These are phyloP conservation scores for Scomber japonicus DNA, from an alignment of 2,113 vertebrate species.

Conservation along the genomic window DNA sequence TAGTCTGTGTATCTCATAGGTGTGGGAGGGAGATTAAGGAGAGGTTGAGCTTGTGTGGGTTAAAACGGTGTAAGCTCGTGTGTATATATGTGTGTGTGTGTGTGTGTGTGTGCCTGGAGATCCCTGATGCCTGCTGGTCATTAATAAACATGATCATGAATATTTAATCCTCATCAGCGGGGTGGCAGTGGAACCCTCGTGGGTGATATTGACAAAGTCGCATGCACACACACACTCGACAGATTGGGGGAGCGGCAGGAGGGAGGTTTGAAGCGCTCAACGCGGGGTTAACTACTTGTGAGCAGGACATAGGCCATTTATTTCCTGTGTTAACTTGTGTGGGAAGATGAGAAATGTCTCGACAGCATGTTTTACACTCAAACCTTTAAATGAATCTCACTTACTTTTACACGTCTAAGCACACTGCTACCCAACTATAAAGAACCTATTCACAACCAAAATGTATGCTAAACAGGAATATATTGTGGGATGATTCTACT, in stretches of 20 bases:
- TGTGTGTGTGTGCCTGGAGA: slow-evolving; percentile 40
- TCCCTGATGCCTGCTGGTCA: slow-evolving; percentile 77
- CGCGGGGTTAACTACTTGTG: slow-evolving; percentile 39
- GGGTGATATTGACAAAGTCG: slow-evolving; percentile 71
- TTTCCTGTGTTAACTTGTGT: not conserved
- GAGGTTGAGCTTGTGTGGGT: not conserved
- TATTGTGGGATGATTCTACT: not conserved
- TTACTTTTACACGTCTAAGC: not conserved
- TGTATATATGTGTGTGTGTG: slow-evolving; percentile 21
- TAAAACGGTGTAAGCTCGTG: slow-evolving; percentile 1
- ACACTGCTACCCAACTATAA: not conserved
- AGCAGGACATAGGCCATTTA: slow-evolving; percentile 22
- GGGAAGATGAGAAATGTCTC: not conserved
- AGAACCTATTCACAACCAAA: not conserved
- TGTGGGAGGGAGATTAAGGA: not conserved
- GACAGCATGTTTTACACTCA: not conserved
- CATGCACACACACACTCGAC: slow-evolving; percentile 32
- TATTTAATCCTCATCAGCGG: slow-evolving; percentile 79
- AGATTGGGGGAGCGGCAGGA: slow-evolving; percentile 74
- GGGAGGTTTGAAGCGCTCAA: slow-evolving; percentile 27
- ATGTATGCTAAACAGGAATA: not conserved
- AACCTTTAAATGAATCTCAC: not conserved
- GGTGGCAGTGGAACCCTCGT: slow-evolving; percentile 58
- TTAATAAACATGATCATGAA: slow-evolving; percentile 87
- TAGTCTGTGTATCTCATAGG: not conserved